These are phyloP conservation scores for Philonicus albiceps DNA, from an alignment of 2,888 invertebrate genomes.

Conservation along the genomic window DNA sequence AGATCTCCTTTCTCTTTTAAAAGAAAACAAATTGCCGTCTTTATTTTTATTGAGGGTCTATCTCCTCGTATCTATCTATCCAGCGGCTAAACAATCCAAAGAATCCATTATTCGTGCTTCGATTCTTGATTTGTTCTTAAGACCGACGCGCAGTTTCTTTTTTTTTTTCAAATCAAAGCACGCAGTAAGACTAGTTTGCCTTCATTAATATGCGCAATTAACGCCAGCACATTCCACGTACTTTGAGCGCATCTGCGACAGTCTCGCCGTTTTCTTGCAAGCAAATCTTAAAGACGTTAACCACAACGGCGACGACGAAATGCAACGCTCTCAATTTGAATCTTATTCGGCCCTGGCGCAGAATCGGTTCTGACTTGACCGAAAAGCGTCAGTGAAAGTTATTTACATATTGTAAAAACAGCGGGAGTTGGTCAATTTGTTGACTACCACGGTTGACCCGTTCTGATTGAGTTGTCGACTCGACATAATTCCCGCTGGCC, in stretches of 20 bases:
- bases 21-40: not conserved
- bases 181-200: not conserved
- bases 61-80: not conserved
- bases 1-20: not conserved
- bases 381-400: slow-evolving; percentile 16
- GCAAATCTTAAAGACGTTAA: not conserved
- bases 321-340: not conserved
- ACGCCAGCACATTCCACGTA: not conserved
- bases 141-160: not conserved
- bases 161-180: not conserved
- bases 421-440: not conserved
- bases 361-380: not conserved
- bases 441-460: not conserved
- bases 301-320: not conserved
- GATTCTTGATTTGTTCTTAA: not conserved
- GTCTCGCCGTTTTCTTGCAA: not conserved
- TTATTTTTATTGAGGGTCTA: not conserved
- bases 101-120: not conserved
- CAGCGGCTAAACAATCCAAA: not conserved
- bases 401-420: slow-evolving; percentile 6
- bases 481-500: not conserved
- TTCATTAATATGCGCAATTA: not conserved
- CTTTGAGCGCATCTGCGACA: not conserved
- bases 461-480: slow-evolving; percentile 6
- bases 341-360: not conserved